Evolutionary conservation across 2,888 invertebrate genomes (phyloP).

Genomic region (Epinotia nisella): DNA sequence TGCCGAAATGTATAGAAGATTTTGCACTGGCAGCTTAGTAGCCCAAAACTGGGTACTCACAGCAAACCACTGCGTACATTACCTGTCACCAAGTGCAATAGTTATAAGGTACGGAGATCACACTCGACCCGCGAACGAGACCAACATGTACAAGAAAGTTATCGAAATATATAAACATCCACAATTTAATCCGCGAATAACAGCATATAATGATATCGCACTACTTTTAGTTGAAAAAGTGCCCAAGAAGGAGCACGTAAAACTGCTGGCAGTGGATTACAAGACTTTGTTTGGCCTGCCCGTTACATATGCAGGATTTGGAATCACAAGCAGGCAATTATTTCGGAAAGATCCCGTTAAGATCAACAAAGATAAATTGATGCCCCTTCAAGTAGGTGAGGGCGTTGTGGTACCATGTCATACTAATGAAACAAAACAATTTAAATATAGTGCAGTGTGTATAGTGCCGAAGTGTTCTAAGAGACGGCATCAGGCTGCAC

Average conservation of each 20-base stretch:
- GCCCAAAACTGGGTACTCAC: conserved; percentile 10
- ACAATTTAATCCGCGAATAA: too few relatives aligned
- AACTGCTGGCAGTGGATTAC: neutral
- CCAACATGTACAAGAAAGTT: neutral
- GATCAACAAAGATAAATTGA: neutral
- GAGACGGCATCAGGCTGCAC: neutral
- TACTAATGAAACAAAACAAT: neutral
- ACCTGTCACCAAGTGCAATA: too few relatives aligned
- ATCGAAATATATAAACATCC: too few relatives aligned
- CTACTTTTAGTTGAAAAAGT: neutral
- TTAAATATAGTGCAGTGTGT: neutral
- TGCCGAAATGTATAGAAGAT: neutral
- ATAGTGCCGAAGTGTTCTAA: conserved; percentile 2
- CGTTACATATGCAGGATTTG: conserved; percentile 22
- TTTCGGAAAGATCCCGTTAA: neutral
- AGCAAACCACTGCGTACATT: neutral
- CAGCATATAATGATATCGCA: neutral
- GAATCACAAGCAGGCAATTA: neutral
- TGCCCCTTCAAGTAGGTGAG: neutral
- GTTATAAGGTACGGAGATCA: too few relatives aligned
- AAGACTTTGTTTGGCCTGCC: neutral
- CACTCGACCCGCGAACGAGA: neutral
- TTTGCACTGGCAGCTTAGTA: conserved; percentile 12
- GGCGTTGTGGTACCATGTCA: neutral
- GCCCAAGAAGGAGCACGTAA: neutral